phyloP scores from a whole-genome alignment of 2,888 invertebrate species.

The Hydrotaea diabolus region DNA sequence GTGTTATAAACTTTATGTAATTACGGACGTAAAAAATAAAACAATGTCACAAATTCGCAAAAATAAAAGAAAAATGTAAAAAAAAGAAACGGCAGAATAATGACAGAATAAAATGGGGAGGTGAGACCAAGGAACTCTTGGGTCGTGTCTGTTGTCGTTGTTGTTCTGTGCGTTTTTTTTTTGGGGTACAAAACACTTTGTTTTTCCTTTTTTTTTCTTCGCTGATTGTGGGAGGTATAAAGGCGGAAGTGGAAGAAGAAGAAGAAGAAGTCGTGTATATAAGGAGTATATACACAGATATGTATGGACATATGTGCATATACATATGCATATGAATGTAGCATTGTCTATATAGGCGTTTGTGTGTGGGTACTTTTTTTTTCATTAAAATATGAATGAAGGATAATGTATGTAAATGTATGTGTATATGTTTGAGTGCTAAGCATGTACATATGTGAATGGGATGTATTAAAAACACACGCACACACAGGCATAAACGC shows the following conservation, averaged over 20 bases:
- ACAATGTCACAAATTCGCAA: slow-evolving; percentile 27
- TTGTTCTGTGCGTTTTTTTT: too few relatives aligned
- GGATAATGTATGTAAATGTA: slow-evolving; percentile 26
- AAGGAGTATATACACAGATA: background rate
- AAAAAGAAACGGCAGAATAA: background rate
- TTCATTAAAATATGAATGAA: slow-evolving; percentile 38
- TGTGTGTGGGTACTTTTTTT: background rate
- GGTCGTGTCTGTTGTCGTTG: too few relatives aligned
- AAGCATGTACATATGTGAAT: background rate
- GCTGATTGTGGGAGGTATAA: background rate
- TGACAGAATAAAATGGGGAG: background rate
- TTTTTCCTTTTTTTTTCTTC: background rate
- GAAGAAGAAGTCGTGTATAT: background rate
- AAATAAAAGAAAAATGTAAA: background rate
- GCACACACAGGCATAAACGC: background rate
- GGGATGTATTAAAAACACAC: slow-evolving; percentile 3
- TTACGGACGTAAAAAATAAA: slow-evolving; percentile 10
- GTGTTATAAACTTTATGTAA: slow-evolving; percentile 31
- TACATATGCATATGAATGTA: background rate
- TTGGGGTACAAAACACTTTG: background rate
- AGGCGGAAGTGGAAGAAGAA: background rate
- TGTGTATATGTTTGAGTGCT: background rate
- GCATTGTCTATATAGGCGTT: slow-evolving; percentile 1
- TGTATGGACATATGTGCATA: slow-evolving; percentile 2
- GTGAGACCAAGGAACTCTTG: background rate